A percentile compares a stretch with the other conserved stretches of the same genome.
These are phyloP conservation scores for Neoniphon sammara DNA, from an alignment of 2,797 vertebrate genomes.

Conservation along the genomic window DNA sequence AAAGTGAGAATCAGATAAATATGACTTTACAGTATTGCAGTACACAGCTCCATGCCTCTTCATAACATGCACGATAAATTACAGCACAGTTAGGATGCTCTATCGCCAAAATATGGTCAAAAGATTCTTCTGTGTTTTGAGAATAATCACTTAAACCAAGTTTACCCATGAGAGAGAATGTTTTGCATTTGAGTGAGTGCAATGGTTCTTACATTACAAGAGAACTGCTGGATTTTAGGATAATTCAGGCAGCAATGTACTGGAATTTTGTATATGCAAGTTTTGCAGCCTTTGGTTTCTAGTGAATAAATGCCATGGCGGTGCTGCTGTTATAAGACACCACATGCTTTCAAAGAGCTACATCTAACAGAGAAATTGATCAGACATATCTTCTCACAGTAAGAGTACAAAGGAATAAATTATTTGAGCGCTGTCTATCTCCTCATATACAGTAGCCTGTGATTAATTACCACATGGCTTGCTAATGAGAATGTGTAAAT, in stretches of 20 bases:
- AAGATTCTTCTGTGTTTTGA: neutral
- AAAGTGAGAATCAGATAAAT: neutral
- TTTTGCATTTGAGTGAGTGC: constrained; percentile 43
- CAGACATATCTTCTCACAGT: constrained; percentile 79
- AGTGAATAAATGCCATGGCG: constrained; percentile 59
- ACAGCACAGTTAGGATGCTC: neutral
- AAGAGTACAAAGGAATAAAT: constrained; percentile 76
- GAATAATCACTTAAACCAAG: constrained; percentile 12
- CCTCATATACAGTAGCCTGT: constrained; percentile 61
- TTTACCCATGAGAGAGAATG: constrained; percentile 14
- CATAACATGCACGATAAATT: neutral
- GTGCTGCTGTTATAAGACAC: constrained; percentile 67
- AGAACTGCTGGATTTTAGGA: constrained; percentile 44
- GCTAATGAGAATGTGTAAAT: constrained; percentile 85
- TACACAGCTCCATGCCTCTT: neutral
- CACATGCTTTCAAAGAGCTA: constrained; percentile 75
- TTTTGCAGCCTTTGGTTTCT: constrained; percentile 61
- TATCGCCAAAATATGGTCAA: constrained; percentile 1
- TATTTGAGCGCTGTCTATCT: constrained; percentile 74
- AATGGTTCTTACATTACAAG: constrained; percentile 33
- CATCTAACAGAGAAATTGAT: constrained; percentile 80
- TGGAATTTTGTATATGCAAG: constrained; percentile 61
- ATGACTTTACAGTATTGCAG: neutral
- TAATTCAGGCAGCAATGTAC: constrained; percentile 45
- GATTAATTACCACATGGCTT: constrained; percentile 82